Evolutionary conservation across 2,113 vertebrate genomes (phyloP), one percentile per base, ranked within the genome.

Genomic region (Tragulus kanchil): DNA sequence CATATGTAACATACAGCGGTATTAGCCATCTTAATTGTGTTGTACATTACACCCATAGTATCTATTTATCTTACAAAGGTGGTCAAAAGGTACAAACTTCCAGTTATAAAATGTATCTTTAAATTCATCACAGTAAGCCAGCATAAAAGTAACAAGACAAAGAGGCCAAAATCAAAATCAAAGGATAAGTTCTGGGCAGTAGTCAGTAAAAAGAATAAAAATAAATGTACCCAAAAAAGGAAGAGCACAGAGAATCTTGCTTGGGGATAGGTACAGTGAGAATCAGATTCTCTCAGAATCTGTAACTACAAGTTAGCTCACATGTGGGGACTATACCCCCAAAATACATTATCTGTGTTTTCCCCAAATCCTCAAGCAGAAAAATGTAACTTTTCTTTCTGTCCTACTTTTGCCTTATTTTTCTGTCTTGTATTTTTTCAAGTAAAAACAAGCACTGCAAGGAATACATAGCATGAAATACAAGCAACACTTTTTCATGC

Each of bases 51-150:
- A 81, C 36, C 6, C 54, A 6, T 81, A 58, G 54, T 7, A 58
- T 19, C 58, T 14, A 58, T 42, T 81, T 81, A 58, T 81, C 19
- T 81, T 58, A 58, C n/a, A 6, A 81, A 25, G 7, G 19, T 58
- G 12, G 54, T 42, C 54, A 58, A 82, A 79, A 82, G 56, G 54
- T 2, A 58, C 78, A n/a, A 81, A 81, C 19, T 58, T 81, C 78
- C 78, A 58, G 78, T 36, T 82, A 82, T 82, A 96, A 89, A 95
- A 81, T 9, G 6, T 45, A 79, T 81, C 69, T 94, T 78, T 89
- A 31, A 95, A 89, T 83, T 65, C 42, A 92, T 1, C 19, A 58
- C 83, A 61, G 26, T 92, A 64, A 95, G 36, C 10, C 65, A 85
- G 42, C 17, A 96, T 16, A 85, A 96, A 91, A 91, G 31, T 16